These are phyloP conservation scores for Balaeniceps rex DNA, from an alignment of 2,113 vertebrate species.

Conservation along the genomic window DNA sequence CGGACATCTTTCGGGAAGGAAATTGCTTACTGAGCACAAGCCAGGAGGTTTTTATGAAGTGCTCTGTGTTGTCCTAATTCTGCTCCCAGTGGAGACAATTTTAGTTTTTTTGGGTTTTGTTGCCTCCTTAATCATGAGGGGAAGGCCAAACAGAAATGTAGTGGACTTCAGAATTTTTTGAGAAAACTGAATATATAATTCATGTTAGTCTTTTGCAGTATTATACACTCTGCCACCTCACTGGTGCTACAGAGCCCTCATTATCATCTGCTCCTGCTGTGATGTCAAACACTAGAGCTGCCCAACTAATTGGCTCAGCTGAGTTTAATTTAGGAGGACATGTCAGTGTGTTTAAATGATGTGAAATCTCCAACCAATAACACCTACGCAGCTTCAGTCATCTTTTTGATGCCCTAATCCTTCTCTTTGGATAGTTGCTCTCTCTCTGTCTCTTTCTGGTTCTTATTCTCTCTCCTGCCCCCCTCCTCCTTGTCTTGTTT, in stretches of 20 bases:
- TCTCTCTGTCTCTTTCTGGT: no score
- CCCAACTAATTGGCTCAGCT: neutral
- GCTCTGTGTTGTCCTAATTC: neutral
- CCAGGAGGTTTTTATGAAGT: neutral
- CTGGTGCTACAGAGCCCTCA: fast-evolving
- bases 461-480: no score
- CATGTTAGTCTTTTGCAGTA: neutral
- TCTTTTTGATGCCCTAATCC: neutral
- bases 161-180: neutral
- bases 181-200: neutral
- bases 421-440: neutral
- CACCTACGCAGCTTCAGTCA: neutral
- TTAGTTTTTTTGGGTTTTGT: neutral
- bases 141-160: neutral
- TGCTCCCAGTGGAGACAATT: neutral
- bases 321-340: neutral
- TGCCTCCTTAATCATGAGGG: neutral
- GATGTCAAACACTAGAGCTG: neutral
- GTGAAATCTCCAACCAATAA: neutral
- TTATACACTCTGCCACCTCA: neutral
- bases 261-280: neutral
- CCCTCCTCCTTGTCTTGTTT: neutral
- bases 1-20: neutral
- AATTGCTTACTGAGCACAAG: neutral
- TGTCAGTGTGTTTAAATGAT: neutral